Conservation (phyloP, 2,888 invertebrate genomes). For the Leucophenga montana region DNA sequence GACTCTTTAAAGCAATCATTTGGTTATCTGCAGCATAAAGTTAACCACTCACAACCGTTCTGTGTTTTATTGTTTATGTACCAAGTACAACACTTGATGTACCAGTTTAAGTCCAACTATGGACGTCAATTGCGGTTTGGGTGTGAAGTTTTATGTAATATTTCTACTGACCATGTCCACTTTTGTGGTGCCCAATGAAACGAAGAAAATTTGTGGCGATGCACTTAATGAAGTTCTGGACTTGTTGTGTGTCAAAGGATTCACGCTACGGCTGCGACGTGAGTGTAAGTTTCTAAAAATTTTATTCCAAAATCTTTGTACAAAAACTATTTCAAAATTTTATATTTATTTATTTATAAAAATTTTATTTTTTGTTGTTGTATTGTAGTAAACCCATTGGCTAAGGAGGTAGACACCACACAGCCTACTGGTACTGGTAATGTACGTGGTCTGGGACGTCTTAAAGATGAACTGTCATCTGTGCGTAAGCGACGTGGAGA, state of each 20-base stretch:
- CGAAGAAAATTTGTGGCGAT: constrained; percentile 56
- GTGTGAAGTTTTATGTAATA: constrained; percentile 48
- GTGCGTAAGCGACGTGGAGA: neutral
- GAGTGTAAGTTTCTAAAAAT: constrained; percentile 51
- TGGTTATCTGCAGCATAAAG: neutral
- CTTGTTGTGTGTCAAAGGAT: constrained; percentile 57
- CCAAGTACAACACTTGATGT: neutral
- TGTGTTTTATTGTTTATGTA: neutral
- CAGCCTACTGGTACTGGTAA: neutral
- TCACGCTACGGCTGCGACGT: constrained; percentile 47
- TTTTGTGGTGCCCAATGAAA: constrained; percentile 43
- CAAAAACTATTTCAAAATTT: neutral
- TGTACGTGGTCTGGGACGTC: neutral
- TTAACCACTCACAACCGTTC: neutral
- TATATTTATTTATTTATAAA: too few species aligned
- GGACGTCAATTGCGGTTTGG: constrained; percentile 42
- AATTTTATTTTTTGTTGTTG: too few species aligned
- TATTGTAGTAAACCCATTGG: too few species aligned
- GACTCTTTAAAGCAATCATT: constrained; percentile 70
- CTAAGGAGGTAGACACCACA: neutral
- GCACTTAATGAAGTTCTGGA: constrained; percentile 55
- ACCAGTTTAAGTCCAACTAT: constrained; percentile 35
- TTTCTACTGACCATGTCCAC: constrained; percentile 49
- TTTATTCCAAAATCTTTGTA: neutral
- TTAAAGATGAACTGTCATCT: too few species aligned